Evolutionary conservation across 2,113 vertebrate genomes (phyloP).

Genomic region (Tiliqua scincoides): DNA sequence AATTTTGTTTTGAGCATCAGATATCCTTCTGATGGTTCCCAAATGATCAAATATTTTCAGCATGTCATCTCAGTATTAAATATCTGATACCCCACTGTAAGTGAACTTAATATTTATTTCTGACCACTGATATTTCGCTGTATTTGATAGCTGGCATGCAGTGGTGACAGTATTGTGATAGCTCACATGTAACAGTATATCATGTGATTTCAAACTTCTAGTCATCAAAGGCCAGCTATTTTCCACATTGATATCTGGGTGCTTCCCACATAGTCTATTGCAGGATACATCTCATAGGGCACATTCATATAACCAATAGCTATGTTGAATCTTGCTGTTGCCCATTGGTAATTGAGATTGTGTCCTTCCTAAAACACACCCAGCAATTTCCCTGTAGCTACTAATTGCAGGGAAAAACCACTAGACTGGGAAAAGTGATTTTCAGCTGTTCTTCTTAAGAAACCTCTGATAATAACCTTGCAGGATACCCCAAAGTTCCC

Average conservation of each 20-base stretch:
- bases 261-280: not conserved
- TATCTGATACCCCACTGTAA: not conserved
- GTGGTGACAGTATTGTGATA: not conserved
- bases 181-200: not conserved
- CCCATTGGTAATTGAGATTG: not conserved
- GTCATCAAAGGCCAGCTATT: no score
- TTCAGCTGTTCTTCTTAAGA: not conserved
- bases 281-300: not conserved
- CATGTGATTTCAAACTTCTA: not conserved
- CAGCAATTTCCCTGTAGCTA: not conserved
- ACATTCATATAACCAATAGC: not conserved
- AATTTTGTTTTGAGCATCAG: not conserved
- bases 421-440: not conserved
- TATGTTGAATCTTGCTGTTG: not conserved
- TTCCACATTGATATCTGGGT: no score
- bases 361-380: not conserved
- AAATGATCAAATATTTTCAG: no score
- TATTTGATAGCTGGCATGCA: not conserved
- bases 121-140: not conserved
- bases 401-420: not conserved
- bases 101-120: not conserved
- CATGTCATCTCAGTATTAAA: not conserved
- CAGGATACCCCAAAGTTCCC: no score
- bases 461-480: not conserved
- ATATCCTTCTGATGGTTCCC: not conserved